phyloP scores from a whole-genome alignment of 2,888 invertebrate species.

The Tetranychus truncatus region DNA sequence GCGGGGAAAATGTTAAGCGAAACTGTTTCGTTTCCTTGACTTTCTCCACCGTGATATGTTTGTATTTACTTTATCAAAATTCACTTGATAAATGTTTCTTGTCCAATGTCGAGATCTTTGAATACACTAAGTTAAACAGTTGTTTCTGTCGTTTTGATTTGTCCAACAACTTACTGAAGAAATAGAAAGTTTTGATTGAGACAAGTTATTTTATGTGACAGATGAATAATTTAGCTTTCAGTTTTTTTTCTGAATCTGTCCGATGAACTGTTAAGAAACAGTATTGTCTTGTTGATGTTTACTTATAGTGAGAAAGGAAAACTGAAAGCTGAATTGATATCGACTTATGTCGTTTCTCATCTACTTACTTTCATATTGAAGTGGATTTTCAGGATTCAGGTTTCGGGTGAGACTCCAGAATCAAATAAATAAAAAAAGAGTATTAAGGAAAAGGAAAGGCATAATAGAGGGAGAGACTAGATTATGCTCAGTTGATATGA shows the following conservation, averaged over 20 bases:
- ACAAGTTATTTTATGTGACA: too few species aligned
- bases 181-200: too few species aligned
- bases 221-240: too few species aligned
- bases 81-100: background rate
- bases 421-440: background rate
- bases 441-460: background rate
- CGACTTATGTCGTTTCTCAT: background rate
- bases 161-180: too few species aligned
- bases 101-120: too few species aligned
- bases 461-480: constrained; percentile 5
- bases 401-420: background rate
- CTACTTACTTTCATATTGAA: background rate
- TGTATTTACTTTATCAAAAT: background rate
- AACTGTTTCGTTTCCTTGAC: background rate
- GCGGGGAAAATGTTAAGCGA: background rate
- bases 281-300: background rate
- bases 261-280: too few species aligned
- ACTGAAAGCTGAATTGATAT: background rate
- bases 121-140: too few species aligned
- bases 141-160: too few species aligned
- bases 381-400: background rate
- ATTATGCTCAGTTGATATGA: background rate
- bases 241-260: too few species aligned
- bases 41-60: background rate
- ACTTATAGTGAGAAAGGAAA: background rate